Evolutionary conservation across 2,113 vertebrate species (phyloP).

Genomic region (Mesoclemmys tuberculata): DNA sequence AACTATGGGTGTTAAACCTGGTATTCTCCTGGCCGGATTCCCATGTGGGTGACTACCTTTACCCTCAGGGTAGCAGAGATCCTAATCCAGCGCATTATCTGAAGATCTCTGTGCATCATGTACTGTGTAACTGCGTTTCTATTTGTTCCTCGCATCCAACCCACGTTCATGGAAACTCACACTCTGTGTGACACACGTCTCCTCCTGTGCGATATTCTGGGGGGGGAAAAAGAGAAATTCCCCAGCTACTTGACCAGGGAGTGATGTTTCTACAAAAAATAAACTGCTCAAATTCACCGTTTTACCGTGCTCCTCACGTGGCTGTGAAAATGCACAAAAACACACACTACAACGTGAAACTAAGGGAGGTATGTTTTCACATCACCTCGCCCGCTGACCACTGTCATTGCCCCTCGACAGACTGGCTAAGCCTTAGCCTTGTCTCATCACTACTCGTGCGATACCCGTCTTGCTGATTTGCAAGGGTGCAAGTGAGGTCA

Average conservation of each 20-base stretch:
- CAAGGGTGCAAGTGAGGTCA: neutral
- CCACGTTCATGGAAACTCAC: neutral
- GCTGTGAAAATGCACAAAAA: neutral
- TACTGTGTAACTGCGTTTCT: neutral
- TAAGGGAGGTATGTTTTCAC: neutral
- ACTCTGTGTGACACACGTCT: rapidly evolving
- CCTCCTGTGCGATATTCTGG: rapidly evolving
- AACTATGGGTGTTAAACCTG: neutral
- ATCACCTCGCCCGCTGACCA: neutral
- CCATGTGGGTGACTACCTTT: neutral
- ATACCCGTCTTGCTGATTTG: neutral
- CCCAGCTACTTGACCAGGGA: neutral
- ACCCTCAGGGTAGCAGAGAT: rapidly evolving
- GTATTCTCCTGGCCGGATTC: neutral
- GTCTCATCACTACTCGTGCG: neutral
- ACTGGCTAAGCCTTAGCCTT: neutral
- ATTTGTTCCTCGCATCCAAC: neutral
- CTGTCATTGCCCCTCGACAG: neutral
- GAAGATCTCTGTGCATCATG: neutral
- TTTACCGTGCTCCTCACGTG: neutral
- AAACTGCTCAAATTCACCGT: neutral
- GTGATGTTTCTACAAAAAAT: rapidly evolving
- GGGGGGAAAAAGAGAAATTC: neutral
- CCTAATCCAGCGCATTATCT: neutral
- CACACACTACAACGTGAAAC: neutral